These are phyloP conservation scores for Acanthochromis polyacanthus DNA, from an alignment of 2,113 vertebrate genomes.

Conservation along the genomic window DNA sequence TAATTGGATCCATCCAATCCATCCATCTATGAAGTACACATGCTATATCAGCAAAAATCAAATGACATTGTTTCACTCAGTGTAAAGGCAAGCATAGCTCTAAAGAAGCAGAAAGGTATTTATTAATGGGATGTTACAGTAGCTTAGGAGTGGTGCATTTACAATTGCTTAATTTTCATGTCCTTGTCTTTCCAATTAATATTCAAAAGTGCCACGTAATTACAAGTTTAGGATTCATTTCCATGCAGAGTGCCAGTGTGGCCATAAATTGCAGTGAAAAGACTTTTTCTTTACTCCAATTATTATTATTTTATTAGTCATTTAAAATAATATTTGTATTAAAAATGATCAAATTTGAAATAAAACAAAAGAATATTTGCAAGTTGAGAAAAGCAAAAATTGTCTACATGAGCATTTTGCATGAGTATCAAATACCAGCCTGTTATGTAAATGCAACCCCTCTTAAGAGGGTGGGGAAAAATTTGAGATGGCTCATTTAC, in stretches of 20 bases:
- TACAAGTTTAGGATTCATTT: conserved; percentile 69
- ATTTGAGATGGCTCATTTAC: conserved; percentile 79
- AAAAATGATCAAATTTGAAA: conserved; percentile 17
- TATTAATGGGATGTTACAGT: conserved; percentile 72
- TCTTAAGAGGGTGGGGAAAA: conserved; percentile 79
- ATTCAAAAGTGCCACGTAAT: conserved; percentile 74
- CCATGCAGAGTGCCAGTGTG: conserved; percentile 61
- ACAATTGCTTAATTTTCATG: conserved; percentile 65
- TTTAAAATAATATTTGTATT: conserved; percentile 12
- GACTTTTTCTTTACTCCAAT: not conserved
- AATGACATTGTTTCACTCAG: conserved; percentile 65
- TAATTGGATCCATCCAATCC: conserved; percentile 74
- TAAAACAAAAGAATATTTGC: conserved; percentile 18
- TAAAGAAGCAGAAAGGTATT: conserved; percentile 74
- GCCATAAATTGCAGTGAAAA: conserved; percentile 59
- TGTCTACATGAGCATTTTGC: conserved; percentile 60
- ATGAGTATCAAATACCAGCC: conserved; percentile 71
- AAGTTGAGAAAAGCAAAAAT: conserved; percentile 33
- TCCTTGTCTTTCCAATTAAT: conserved; percentile 70
- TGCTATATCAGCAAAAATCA: conserved; percentile 75
- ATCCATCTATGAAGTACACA: conserved; percentile 72
- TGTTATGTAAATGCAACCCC: conserved; percentile 82
- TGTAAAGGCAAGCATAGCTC: conserved; percentile 46
- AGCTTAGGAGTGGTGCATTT: conserved; percentile 42
- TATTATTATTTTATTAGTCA: not conserved